Evolutionary conservation across 2,113 vertebrate species (phyloP).

Genomic region (Acrocephalus kingi): DNA sequence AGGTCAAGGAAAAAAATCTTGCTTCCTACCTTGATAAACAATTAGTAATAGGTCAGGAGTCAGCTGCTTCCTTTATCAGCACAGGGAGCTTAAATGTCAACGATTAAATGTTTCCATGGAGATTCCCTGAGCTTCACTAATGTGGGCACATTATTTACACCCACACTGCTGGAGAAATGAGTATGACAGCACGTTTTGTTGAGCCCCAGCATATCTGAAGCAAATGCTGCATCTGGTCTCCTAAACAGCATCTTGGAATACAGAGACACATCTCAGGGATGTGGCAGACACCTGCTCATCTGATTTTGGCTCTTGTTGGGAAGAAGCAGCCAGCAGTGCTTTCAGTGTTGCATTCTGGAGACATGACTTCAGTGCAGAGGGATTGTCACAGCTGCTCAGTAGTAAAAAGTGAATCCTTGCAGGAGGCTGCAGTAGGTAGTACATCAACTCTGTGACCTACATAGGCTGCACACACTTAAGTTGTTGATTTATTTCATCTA

Average conservation of each 20-base stretch:
- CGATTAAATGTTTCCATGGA: slow-evolving; percentile 74
- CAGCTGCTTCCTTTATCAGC: slow-evolving; percentile 38
- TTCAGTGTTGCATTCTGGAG: background rate
- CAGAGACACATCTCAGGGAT: background rate
- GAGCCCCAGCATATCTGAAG: background rate
- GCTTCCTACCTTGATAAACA: slow-evolving; percentile 31
- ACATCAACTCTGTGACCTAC: background rate
- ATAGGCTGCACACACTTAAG: background rate
- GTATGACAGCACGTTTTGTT: slow-evolving; percentile 3
- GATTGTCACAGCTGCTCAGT: background rate
- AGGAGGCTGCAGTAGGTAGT: background rate
- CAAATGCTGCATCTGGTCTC: slow-evolving; percentile 51
- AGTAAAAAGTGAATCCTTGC: slow-evolving; percentile 42
- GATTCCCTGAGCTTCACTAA: slow-evolving; percentile 56
- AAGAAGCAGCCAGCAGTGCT: background rate
- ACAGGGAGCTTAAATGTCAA: slow-evolving; percentile 67
- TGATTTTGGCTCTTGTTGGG: background rate
- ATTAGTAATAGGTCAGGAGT: slow-evolving; percentile 57
- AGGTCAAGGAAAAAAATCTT: slow-evolving; percentile 21
- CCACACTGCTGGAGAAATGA: slow-evolving; percentile 31
- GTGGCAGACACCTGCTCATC: background rate
- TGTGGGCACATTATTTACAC: slow-evolving; percentile 62
- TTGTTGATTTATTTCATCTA: background rate
- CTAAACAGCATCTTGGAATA: background rate
- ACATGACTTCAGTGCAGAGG: background rate